A percentile compares a stretch with the other conserved stretches of the same genome.
Evolutionary conservation across 2,797 vertebrate genomes (phyloP).

Genomic region (Sciurus carolinensis): DNA sequence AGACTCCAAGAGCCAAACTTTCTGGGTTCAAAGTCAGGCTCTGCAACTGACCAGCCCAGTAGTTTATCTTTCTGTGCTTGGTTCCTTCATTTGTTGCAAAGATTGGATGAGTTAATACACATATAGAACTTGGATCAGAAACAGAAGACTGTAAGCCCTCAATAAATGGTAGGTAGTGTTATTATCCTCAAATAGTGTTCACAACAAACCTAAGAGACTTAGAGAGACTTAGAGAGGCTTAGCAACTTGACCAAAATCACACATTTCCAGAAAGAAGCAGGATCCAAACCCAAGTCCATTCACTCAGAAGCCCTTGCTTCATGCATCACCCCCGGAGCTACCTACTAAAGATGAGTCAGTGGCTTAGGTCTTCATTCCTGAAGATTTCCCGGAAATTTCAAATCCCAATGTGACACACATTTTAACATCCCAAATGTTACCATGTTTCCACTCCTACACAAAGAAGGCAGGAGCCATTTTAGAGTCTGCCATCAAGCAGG

Average conservation of each 20-base stretch:
- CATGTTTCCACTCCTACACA: neutral
- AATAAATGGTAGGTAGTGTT: neutral
- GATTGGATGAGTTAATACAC: neutral
- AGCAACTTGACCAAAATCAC: neutral
- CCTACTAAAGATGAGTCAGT: neutral
- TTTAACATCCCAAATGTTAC: neutral
- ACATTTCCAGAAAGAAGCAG: neutral
- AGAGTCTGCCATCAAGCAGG: neutral
- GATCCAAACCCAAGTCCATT: neutral
- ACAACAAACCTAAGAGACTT: neutral
- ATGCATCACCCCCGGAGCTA: neutral
- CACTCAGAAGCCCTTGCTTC: neutral
- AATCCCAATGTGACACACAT: neutral
- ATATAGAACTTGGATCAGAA: neutral
- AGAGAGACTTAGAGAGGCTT: neutral
- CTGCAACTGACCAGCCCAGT: neutral
- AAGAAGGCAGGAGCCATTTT: neutral
- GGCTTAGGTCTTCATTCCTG: constrained; percentile 3
- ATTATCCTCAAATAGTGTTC: neutral
- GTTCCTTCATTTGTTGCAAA: constrained; percentile 20
- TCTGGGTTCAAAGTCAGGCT: constrained; percentile 3
- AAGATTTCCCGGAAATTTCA: neutral
- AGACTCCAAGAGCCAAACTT: neutral
- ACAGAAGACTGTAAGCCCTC: neutral
- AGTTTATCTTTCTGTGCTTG: neutral